Base-by-base conservation (phyloP, 2,113 vertebrate genomes). In the Steatornis caripensis region DNA sequence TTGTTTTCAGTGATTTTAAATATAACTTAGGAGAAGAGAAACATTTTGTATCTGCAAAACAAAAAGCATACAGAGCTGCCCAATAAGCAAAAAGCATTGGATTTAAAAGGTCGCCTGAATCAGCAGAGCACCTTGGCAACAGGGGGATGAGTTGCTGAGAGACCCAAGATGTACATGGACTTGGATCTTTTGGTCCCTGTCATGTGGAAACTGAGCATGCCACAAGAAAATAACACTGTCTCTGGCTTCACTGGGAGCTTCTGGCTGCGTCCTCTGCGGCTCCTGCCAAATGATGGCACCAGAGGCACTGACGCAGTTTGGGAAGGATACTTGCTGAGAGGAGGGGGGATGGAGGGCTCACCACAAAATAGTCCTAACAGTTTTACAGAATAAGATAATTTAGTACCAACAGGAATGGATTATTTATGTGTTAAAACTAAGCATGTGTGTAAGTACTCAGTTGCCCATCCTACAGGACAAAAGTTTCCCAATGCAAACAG, bases 61-160 rank as follows among this genome's bases (percentile, higher is more conserved):
- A 97, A 96, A 97, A 97, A 92, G 55, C 81, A 91, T 10, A 74
- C 90, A 93, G 82, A 95, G 86, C 82, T 78, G 90, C 70, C 87
- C 93, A 96, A 94, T 71, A 95, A 95, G 74, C 64, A 96, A 96
- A 96, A 90, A 71, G 80, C 80, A 87, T 32, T 96, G 88, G 94
- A 97, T 91, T 98, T 95, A 95, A 97, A 98, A 98, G 95, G 97
- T 97, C 87, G 27, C 79, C 94, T 96, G 95, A 97, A 96, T 80
- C 82, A 95, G 84, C 87, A 90, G 58, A 96, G 95, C 90, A 95
- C 95, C 97, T 68, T 97, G 96, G 97, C 97, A 98, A 97, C 97
- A 85, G 68, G 80, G 91, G 87, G 89, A 93, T 90, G 95, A 97
- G 97, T 97, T 97, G 97, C 97, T 58, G 86, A 97, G 98, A 97